Percentiles rank a stretch among this genome's conserved stretches.
Conservation (phyloP, 2,888 invertebrate genomes). For the Sepioteuthis lessoniana region DNA sequence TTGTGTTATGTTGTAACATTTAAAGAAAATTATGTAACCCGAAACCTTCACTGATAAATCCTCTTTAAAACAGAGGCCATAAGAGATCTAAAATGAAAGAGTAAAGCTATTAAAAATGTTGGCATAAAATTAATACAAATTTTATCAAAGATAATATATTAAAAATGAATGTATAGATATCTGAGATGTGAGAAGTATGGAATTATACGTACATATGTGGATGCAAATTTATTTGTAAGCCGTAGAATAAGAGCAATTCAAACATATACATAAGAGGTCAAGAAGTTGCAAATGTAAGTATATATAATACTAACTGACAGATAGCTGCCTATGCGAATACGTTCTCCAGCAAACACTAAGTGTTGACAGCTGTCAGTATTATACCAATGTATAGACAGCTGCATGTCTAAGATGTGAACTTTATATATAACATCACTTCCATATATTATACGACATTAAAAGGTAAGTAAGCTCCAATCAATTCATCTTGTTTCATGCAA, state of each 20-base stretch:
- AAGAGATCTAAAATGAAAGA: background rate
- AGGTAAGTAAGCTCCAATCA: background rate
- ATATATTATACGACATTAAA: conserved; percentile 1
- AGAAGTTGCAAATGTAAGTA: background rate
- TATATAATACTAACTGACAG: background rate
- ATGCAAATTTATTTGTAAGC: background rate
- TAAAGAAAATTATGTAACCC: background rate
- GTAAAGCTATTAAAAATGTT: background rate
- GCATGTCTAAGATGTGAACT: conserved; percentile 33
- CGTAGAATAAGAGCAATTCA: background rate
- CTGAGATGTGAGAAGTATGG: background rate
- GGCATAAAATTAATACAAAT: background rate
- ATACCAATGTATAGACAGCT: conserved; percentile 33
- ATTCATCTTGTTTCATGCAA: conserved; percentile 33
- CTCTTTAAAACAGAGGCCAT: background rate
- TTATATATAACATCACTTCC: too few species aligned
- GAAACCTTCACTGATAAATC: background rate
- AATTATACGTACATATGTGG: background rate
- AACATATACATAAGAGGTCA: background rate
- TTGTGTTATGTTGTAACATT: background rate
- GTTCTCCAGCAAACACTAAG: background rate
- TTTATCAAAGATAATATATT: background rate
- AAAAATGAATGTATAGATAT: background rate
- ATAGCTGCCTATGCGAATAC: background rate
- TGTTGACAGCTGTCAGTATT: conserved; percentile 21